These are phyloP conservation scores for Lagopus muta DNA, from an alignment of 2,113 vertebrate species.

Conservation along the genomic window DNA sequence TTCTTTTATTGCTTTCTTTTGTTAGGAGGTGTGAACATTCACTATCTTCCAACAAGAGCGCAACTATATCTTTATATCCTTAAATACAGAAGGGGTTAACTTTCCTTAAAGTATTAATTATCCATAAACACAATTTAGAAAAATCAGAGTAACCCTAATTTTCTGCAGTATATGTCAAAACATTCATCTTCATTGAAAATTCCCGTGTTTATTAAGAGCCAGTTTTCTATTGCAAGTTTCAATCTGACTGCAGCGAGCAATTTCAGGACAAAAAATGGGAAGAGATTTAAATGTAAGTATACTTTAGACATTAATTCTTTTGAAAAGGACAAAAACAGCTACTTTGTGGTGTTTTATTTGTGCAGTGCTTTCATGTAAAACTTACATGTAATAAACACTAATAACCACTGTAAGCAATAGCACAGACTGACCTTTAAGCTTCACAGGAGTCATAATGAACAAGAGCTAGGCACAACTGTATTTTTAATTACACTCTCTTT, in stretches of 20 bases:
- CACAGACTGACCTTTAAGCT: constrained; percentile 24
- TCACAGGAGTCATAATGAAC: background rate
- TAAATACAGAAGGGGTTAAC: background rate
- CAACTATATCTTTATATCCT: background rate
- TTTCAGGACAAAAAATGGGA: background rate
- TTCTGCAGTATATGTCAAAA: background rate
- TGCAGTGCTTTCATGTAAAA: background rate
- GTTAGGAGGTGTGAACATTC: background rate
- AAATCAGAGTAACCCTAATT: background rate
- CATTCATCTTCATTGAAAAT: background rate
- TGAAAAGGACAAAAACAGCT: background rate
- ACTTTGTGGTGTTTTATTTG: background rate
- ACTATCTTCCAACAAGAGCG: background rate
- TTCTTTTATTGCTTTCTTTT: background rate
- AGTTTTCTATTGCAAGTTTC: background rate
- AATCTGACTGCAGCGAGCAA: background rate
- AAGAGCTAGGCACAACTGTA: constrained; percentile 20
- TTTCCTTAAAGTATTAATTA: background rate
- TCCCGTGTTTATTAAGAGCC: background rate
- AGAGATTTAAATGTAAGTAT: background rate
- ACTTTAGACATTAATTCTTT: background rate
- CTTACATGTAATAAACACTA: background rate
- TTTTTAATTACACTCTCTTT: constrained; percentile 49
- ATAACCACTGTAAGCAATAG: background rate
- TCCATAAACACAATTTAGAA: background rate